Evolutionary conservation across 92 coral and sea anemone species (phyloP), one percentile per base, ranked within the genome.

Genomic region (Scolanthus callimorphus): DNA sequence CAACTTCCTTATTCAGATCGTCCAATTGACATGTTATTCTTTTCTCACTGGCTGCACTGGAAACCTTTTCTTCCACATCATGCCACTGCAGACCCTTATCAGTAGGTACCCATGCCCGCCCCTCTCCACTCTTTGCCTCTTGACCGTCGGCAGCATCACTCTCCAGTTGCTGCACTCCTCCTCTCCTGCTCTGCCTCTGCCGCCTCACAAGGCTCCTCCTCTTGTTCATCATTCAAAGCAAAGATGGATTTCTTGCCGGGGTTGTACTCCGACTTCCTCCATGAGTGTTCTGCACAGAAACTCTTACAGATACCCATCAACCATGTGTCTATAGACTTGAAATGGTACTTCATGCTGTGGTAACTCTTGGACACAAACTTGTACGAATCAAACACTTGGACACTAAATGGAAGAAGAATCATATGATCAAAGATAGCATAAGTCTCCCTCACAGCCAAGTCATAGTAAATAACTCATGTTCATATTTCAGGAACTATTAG

Each of bases 291-390:
- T 17, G 70, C 25, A 55, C 97, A 91, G 57, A 78, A 85, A 49
- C 97, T 91, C 47, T 84, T 84, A 49, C 97, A 91, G 60, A 83
- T 59, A 15, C 97, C 97, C 52, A 50, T 91, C 25, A 91, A 70
- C 97, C 97, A 91, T 11, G 92, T 91, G 71, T 87, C 84, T 31
- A 91, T 91, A 22, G 97, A 91, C 62, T 84, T 87, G 66, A 91
- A 91, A 50, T 91, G 90, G 64, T 83, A 91, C 61, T 70, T 76
- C 96, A 91, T 91, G 52, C 76, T 74, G 71, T 91, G 81, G 63
- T 91, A 91, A 47, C 97, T 83, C 67, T 91, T 91, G 25, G 97
- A 90, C 19, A 66, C 95, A 72, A 83, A 91, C 69, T 80, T 74
- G 85, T 91, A 91, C 12, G 96, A 83, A 41, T 91, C 87, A 58